These are phyloP conservation scores for Tachystola acroxantha DNA, from an alignment of 2,888 invertebrate genomes.

Conservation along the genomic window DNA sequence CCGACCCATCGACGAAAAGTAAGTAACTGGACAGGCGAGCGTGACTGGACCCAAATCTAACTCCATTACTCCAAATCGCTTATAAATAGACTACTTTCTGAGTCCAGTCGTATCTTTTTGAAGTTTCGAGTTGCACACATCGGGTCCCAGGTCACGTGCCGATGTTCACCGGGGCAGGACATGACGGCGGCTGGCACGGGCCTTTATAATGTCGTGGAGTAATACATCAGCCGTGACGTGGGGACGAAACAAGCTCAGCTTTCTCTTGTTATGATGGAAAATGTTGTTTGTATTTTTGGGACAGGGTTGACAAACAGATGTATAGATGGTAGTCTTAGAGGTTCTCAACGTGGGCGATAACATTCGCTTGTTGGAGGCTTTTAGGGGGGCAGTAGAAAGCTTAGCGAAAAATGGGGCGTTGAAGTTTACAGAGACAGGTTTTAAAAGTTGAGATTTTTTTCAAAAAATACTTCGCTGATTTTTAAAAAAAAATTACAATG, in stretches of 20 bases:
- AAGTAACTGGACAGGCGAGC: too few relatives aligned
- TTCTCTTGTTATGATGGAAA: slow-evolving; percentile 6
- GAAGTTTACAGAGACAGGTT: too few relatives aligned
- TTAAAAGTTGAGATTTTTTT: too few relatives aligned
- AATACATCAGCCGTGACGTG: slow-evolving; percentile 16
- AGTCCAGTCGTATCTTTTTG: slow-evolving; percentile 1
- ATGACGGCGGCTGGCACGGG: slow-evolving; percentile 1
- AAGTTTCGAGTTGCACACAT: slow-evolving; percentile 4
- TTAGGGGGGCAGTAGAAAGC: too few relatives aligned
- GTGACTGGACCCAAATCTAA: not conserved
- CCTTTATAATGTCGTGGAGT: slow-evolving; percentile 16
- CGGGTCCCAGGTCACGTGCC: slow-evolving; percentile 10
- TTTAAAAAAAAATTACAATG: too few relatives aligned
- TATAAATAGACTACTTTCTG: slow-evolving; percentile 2
- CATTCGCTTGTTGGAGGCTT: too few relatives aligned
- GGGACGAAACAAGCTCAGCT: slow-evolving; percentile 8
- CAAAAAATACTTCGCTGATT: too few relatives aligned
- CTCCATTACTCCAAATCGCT: slow-evolving; percentile 1
- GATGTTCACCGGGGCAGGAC: slow-evolving; percentile 2
- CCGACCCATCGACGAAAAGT: too few relatives aligned
- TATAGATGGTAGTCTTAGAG: too few relatives aligned
- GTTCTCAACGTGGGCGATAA: too few relatives aligned
- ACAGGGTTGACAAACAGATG: too few relatives aligned
- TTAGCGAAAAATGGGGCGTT: too few relatives aligned
- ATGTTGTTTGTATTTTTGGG: slow-evolving; percentile 2